Evolutionary conservation across 2,888 invertebrate species (phyloP), one percentile per base, ranked within the genome.

Genomic region (Entomobrya multifasciata): DNA sequence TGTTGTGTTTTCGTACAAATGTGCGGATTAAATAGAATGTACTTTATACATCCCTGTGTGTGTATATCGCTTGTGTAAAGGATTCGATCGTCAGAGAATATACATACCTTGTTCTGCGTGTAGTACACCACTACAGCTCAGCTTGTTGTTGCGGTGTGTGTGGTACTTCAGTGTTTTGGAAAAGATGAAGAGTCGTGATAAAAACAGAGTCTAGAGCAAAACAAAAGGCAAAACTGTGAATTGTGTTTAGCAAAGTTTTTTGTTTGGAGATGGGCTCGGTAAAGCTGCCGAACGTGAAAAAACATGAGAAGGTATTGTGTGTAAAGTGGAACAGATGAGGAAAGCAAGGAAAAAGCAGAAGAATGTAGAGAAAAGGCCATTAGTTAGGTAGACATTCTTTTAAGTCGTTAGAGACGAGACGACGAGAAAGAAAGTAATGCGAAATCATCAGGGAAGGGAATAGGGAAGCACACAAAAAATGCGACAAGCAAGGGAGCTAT

Each of bases 281-380:
- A 44, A 13, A 41, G 27, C 72, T 82, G 81, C 81, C 81, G 81
- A 82, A 82, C 77, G 60, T 62, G 79, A 79, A 65, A 78, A 79
- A 79, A 77, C 44, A 57, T 60, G 44, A 41, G 60, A 60, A 44
- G 47, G 77, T 57, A 77, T 44, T 60, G 60, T 52, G 57, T 52
- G 74, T 30, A 74, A 55, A 55, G 74, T 74, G 30, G 44, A 70
- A 30, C 47, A 49, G 30, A n/a, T n/a, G n/a, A 55, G 36, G 22
- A 62, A 30, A 36, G 78, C 44, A 60, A 30, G 49, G 27, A 60
- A 79, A 65, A 65, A 79, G 44, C 44, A 65, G 65, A 62, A 36
- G 44, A 65, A 65, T 74, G 30, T 74, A 36, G 52, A 36, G 74
- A 55, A 55, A 74, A 74, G 36, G 52, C 74, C 74, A 74, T 74